phyloP scores from a whole-genome alignment of 2,888 invertebrate species.

The Coenonympha glycerion region DNA sequence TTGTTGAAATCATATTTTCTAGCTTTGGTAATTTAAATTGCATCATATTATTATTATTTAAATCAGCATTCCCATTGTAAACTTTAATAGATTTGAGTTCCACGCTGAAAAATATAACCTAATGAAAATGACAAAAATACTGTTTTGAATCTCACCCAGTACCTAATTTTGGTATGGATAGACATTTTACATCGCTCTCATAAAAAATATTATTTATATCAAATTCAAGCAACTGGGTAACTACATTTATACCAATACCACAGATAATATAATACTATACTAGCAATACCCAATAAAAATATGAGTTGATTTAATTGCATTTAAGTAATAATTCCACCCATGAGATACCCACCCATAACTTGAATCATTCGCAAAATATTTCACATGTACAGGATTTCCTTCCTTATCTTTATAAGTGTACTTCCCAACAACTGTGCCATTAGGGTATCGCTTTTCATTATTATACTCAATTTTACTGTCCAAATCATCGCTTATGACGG shows the following conservation, averaged over 20 bases:
- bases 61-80: constrained; percentile 26
- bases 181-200: too few relatives aligned
- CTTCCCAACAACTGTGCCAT: constrained; percentile 83
- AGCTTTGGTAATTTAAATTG: constrained; percentile 3
- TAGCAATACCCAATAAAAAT: too few relatives aligned
- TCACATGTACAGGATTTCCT: constrained; percentile 79
- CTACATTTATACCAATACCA: too few relatives aligned
- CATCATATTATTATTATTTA: too few relatives aligned
- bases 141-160: too few relatives aligned
- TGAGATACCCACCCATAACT: constrained; percentile 85
- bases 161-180: too few relatives aligned
- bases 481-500: constrained; percentile 29
- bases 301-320: too few relatives aligned
- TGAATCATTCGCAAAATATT: constrained; percentile 78
- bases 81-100: constrained; percentile 58
- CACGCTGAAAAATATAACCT: constrained; percentile 46
- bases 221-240: too few relatives aligned
- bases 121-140: too few relatives aligned
- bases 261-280: too few relatives aligned
- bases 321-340: too few relatives aligned
- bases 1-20: constrained; percentile 4
- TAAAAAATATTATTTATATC: too few relatives aligned
- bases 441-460: constrained; percentile 79
- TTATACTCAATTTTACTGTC: constrained; percentile 41
- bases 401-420: constrained; percentile 81